Evolutionary conservation across 2,888 invertebrate genomes (phyloP), one percentile per base, ranked within the genome.

Genomic region (Volucella inflata): DNA sequence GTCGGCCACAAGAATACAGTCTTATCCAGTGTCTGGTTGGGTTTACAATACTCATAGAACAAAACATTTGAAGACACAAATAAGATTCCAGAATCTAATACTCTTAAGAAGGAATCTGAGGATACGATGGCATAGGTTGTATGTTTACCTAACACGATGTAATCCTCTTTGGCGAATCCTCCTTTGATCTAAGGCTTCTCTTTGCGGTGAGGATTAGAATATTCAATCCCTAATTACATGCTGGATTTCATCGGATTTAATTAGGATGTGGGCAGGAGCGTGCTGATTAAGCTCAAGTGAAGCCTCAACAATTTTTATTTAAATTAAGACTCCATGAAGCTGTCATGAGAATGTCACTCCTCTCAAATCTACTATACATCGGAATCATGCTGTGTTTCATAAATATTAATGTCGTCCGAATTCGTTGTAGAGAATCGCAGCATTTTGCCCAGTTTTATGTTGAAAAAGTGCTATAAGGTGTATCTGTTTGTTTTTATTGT

Each of bases 111-210:
- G 30, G 2, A 30, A 6, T 12, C 67, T 21, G 1, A 57, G 48
- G 60, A 51, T 51, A 50, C 14, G 51, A 72, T 36, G 60, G 3
- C 67, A 17, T 21, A 38, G 21, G 38, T 12, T 11, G 74, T 48
- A 46, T 85, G 85, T 85, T 85, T 85, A 81, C 62, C 67, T 81
- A 64, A 81, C 80, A 81, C 48, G 16, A 55, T 68, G 76, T 85
- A 85, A 85, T 85, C 85, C 81, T 72, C 81, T 77, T 68, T 77
- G 64, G 67, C 40, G 68, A 72, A 67, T 57, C 76, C 62, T 59
- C 60, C 67, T 59, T 46, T 71, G 64, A 67, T 50, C 75, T 51
- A 40, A 48, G 51, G n/a, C 17, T 77, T 48, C 71, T 55, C 30
- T 59, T 72, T 85, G 85, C 72, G 85, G 81, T 64, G 10, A n/a